Conservation (phyloP, 2,113 vertebrate genomes). For the Catharus bicknelli region DNA sequence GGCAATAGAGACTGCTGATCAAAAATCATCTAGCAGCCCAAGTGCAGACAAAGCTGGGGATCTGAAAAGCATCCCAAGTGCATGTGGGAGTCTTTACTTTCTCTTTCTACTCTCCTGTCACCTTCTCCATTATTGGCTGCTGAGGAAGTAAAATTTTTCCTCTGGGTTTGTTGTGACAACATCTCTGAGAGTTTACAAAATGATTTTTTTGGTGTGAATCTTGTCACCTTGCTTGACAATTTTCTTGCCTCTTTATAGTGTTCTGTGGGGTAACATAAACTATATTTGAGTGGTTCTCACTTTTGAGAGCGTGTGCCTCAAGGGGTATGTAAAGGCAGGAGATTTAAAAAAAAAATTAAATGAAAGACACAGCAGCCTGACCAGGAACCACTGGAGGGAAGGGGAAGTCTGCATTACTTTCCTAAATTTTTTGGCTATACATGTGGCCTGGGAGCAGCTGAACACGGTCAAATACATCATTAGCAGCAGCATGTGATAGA, state of each 20-base stretch:
- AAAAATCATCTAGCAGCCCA: slow-evolving; percentile 23
- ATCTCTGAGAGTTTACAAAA: slow-evolving; percentile 46
- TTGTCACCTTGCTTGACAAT: slow-evolving; percentile 58
- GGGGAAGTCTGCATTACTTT: neutral
- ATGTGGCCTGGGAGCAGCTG: neutral
- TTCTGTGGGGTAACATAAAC: slow-evolving; percentile 24
- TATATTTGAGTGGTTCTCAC: slow-evolving; percentile 46
- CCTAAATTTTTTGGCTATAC: neutral
- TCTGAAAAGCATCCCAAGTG: neutral
- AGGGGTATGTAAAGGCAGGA: slow-evolving; percentile 15
- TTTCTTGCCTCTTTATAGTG: slow-evolving; percentile 44
- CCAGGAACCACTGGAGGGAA: fast-evolving
- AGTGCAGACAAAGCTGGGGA: slow-evolving; percentile 5
- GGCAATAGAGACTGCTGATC: neutral
- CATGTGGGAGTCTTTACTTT: neutral
- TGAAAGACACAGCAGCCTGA: neutral
- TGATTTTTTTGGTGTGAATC: slow-evolving; percentile 52
- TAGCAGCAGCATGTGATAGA: neutral
- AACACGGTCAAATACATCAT: neutral
- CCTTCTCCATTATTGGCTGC: slow-evolving; percentile 29
- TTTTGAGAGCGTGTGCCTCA: slow-evolving; percentile 29
- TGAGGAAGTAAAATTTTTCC: slow-evolving; percentile 29
- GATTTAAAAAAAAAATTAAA: neutral
- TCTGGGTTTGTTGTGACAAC: slow-evolving; percentile 61
- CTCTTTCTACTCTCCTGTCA: slow-evolving; percentile 17